These are phyloP conservation scores for Onychorhynchus coronatus DNA, from an alignment of 2,113 vertebrate species.

Conservation along the genomic window DNA sequence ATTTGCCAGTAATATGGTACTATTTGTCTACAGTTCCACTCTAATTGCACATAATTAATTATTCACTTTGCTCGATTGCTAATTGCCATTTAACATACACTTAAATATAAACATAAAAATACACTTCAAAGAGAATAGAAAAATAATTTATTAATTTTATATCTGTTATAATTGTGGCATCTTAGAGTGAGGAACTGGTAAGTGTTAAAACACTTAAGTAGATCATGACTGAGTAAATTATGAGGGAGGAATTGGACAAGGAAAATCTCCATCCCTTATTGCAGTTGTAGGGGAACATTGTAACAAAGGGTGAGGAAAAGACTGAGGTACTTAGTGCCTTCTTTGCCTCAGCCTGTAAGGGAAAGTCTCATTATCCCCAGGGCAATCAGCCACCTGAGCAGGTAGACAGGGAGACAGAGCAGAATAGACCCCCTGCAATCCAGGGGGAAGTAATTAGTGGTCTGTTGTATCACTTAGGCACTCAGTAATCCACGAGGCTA, in stretches of 20 bases:
- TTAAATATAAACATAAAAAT: conserved; percentile 70
- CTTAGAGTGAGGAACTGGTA: background rate
- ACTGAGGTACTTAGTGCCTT: background rate
- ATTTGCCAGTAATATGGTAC: conserved; percentile 63
- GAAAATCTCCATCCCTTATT: background rate
- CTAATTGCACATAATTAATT: conserved; percentile 73
- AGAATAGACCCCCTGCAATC: background rate
- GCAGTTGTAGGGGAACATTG: background rate
- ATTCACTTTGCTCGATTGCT: conserved; percentile 64
- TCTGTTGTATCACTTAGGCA: background rate
- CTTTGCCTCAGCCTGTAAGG: background rate
- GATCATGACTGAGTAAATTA: background rate
- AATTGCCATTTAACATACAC: conserved; percentile 67
- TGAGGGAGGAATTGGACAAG: background rate
- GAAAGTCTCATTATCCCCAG: background rate
- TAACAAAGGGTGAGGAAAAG: no score
- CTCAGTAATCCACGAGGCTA: accelerated
- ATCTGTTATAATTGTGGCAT: background rate
- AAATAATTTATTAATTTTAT: conserved; percentile 59
- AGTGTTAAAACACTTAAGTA: background rate
- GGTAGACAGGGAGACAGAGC: background rate
- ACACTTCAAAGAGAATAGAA: conserved; percentile 45
- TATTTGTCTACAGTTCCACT: conserved; percentile 69
- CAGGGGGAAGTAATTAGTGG: background rate
- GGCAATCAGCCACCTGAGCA: background rate